These are phyloP conservation scores for Eira barbara DNA, from an alignment of 2,113 vertebrate species.

Conservation along the genomic window DNA sequence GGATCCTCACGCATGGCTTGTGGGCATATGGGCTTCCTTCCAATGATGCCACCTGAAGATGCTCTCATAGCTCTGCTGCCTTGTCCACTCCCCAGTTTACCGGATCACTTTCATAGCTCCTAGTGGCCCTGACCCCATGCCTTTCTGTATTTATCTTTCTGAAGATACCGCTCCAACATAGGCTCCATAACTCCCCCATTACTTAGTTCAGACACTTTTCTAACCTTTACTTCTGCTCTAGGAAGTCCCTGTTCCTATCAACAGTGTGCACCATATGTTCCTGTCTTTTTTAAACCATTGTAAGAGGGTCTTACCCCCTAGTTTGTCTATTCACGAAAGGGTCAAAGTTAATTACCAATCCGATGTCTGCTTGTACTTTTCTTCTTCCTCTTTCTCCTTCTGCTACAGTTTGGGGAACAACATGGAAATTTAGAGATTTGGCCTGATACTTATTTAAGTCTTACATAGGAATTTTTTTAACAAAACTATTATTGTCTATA, in stretches of 20 bases:
- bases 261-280: neutral
- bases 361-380: neutral
- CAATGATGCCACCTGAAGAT: rapidly evolving
- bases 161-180: neutral
- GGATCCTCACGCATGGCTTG: rapidly evolving
- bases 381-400: neutral
- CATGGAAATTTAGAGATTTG: neutral
- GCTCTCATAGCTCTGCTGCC: neutral
- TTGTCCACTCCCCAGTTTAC: neutral
- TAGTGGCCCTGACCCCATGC: rapidly evolving
- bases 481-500: neutral
- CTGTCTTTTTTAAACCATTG: neutral
- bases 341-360: neutral
- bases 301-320: rapidly evolving
- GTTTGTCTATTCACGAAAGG: neutral
- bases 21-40: neutral
- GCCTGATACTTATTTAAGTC: neutral
- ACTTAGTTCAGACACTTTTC: neutral
- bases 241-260: neutral
- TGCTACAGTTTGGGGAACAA: neutral
- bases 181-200: neutral
- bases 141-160: neutral
- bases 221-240: neutral
- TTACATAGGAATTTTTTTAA: neutral
- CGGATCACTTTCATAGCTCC: neutral